Evolutionary conservation across 2,113 vertebrate species (phyloP).

Genomic region (Australoheros scitulus): DNA sequence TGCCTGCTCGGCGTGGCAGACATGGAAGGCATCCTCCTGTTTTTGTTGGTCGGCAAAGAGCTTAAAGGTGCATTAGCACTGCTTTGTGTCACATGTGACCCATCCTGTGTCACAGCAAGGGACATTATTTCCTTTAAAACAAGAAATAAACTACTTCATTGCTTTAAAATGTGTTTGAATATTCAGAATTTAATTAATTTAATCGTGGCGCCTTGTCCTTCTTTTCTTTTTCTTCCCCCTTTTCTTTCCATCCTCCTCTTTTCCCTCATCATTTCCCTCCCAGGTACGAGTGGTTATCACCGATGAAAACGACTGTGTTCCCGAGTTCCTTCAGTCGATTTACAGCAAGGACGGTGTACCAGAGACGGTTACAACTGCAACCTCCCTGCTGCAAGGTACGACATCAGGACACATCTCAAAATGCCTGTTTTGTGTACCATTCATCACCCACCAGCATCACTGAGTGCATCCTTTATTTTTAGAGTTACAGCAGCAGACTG

Average conservation of each 20-base stretch:
- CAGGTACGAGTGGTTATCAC: conserved; percentile 86
- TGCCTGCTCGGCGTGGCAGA: neutral
- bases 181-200: neutral
- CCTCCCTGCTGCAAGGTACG: conserved; percentile 88
- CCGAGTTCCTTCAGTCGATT: conserved; percentile 88
- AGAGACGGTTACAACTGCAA: conserved; percentile 88
- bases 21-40: neutral
- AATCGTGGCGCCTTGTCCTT: neutral
- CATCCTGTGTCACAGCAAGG: neutral
- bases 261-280: neutral
- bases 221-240: neutral
- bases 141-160: neutral
- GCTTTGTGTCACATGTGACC: neutral
- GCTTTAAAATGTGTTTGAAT: neutral
- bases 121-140: neutral
- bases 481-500: neutral
- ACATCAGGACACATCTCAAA: neutral
- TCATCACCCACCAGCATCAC: neutral
- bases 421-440: neutral
- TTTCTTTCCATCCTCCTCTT: neutral
- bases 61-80: neutral
- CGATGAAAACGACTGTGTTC: conserved; percentile 88
- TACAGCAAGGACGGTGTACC: conserved; percentile 87
- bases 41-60: neutral
- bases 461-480: neutral